Evolutionary conservation across 2,888 invertebrate genomes (phyloP).

Genomic region (Pecten maximus): DNA sequence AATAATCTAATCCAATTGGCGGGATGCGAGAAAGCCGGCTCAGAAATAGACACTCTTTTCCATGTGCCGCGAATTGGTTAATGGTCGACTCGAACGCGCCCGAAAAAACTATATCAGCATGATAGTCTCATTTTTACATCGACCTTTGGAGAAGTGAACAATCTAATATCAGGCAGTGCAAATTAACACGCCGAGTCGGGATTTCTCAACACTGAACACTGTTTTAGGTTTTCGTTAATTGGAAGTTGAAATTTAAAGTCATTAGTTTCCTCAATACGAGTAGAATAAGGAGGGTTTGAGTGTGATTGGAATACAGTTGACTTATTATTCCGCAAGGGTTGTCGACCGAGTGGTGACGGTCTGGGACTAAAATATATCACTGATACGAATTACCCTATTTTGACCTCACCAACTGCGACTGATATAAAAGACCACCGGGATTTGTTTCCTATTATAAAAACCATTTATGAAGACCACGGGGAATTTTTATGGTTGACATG

Average conservation of each 20-base stretch:
- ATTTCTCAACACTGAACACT: constrained; percentile 30
- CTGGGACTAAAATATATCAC: background rate
- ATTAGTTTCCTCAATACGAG: constrained; percentile 1
- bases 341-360: background rate
- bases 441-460: too few relatives aligned
- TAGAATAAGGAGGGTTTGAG: background rate
- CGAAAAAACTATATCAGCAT: background rate
- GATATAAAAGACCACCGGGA: too few relatives aligned
- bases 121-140: constrained; percentile 29
- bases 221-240: constrained; percentile 26
- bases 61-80: background rate
- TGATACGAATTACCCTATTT: background rate
- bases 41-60: constrained; percentile 28
- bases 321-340: background rate
- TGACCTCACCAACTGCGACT: background rate
- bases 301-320: constrained; percentile 24
- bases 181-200: background rate
- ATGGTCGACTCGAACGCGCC: constrained; percentile 19
- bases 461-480: too few relatives aligned
- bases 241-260: constrained; percentile 35
- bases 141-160: constrained; percentile 33
- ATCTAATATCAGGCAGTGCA: constrained; percentile 15
- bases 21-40: constrained; percentile 26
- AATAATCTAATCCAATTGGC: constrained; percentile 34
- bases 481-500: too few relatives aligned